These are phyloP conservation scores for Phodopus roborovskii DNA, from an alignment of 2,113 vertebrate species.

Conservation along the genomic window DNA sequence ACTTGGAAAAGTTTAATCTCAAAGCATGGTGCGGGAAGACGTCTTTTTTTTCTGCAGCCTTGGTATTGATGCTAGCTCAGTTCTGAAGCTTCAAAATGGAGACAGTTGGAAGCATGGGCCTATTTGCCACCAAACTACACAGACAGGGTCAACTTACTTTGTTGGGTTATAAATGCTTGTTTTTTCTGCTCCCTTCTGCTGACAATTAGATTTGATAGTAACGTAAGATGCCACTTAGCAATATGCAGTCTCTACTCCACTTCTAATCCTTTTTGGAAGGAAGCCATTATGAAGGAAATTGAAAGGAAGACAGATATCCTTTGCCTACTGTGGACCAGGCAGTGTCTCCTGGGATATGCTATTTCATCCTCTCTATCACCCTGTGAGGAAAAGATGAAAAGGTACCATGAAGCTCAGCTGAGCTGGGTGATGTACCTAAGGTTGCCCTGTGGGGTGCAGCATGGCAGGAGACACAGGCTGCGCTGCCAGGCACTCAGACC, in stretches of 20 bases:
- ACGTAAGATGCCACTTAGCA: slow-evolving; percentile 19
- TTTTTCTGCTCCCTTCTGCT: slow-evolving; percentile 69
- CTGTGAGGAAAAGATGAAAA: not conserved
- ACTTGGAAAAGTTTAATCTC: slow-evolving; percentile 15
- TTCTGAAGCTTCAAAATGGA: not conserved
- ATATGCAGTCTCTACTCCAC: not conserved
- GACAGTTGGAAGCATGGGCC: not conserved
- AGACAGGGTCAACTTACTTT: slow-evolving; percentile 48
- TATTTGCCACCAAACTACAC: slow-evolving; percentile 40
- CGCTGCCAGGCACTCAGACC: not conserved
- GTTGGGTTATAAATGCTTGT: slow-evolving; percentile 42
- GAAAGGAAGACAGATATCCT: rapidly evolving
- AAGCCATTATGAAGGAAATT: not conserved
- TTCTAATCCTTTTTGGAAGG: slow-evolving; percentile 38
- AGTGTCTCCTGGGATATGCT: not conserved
- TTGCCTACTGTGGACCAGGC: not conserved
- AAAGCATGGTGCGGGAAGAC: not conserved
- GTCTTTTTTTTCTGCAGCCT: not conserved
- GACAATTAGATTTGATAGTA: slow-evolving; percentile 60
- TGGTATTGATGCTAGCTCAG: not conserved
- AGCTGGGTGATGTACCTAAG: not conserved
- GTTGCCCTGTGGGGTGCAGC: rapidly evolving
- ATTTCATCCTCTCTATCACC: not conserved
- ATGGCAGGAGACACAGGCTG: not conserved
- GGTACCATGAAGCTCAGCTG: not conserved